Evolutionary conservation across 2,888 invertebrate genomes (phyloP), one percentile per base, ranked within the genome.

Genomic region (Drosophila histrio): DNA sequence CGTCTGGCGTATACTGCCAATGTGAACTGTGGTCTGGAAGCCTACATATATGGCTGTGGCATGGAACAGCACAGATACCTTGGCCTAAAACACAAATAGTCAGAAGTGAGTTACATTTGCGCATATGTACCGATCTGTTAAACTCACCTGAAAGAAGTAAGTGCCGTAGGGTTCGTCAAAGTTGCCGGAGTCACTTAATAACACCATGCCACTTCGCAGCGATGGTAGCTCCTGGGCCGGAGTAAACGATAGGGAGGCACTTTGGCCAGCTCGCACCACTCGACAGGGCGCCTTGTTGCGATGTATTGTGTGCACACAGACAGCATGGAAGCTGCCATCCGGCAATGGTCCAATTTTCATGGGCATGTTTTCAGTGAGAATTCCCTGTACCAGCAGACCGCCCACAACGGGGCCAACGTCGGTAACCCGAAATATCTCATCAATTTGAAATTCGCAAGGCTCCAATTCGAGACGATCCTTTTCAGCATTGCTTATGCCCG

Each of bases 1-100:
- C 0, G 98, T 98, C 92, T 99, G 99, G 0, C 98, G 93, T 6
- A 99, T 97, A 84, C 97, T 98, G 0, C 98, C 99, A 52, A 99
- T 97, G 91, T 99, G 98, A 0, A 99, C 96, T 0, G 98, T 98
- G 17, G 97, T 96, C 91, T 97, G 97, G 91, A 96, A 97, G 24
- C 97, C 97, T 3, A 95, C 95, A 71, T 94, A 95, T 65, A 97
- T 97, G 11, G 95, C 95, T 0, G 96, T 97, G 0, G 96, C 94
- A 90, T 98, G 98, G 70, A 96, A 96, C n/a, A 99, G 93, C 0
- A 99, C 95, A 34, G 96, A 95, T 0, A 99, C 95, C 47, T 95
- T 96, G 0, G 99, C 99, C 95, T 97, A 93, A 3, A 61, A 19
- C 5, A 1, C 1, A 26, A 9, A 3, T 11, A 1, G n/a, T 24